Percentiles rank a stretch among this genome's conserved stretches.
These are phyloP conservation scores for Eurystomus glaucurus DNA, from an alignment of 2,797 vertebrate species.

Conservation along the genomic window DNA sequence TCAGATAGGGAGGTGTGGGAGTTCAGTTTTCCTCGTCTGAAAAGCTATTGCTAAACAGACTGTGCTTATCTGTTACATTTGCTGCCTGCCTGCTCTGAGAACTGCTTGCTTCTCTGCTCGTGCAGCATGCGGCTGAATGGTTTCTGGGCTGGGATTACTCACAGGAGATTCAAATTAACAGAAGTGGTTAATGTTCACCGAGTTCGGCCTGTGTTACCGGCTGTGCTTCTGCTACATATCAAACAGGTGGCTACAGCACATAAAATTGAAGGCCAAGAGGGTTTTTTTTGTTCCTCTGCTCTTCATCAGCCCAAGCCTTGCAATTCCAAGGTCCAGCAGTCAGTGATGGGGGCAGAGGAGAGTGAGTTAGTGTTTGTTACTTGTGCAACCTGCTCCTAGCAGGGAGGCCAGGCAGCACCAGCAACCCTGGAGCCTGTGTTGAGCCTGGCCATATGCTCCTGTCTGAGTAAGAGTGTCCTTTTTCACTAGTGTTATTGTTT, in stretches of 20 bases:
- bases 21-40: not conserved
- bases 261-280: not conserved
- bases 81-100: not conserved
- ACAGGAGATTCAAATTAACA: not conserved
- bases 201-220: rapidly evolving
- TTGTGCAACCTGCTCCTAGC: not conserved
- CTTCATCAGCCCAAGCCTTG: not conserved
- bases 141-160: not conserved
- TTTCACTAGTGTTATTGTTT: not conserved
- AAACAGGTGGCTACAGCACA: not conserved
- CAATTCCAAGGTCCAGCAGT: not conserved
- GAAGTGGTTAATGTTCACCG: not conserved
- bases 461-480: not conserved
- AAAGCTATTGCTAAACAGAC: not conserved
- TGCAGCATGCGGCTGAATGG: not conserved
- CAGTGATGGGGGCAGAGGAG: rapidly evolving
- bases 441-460: not conserved
- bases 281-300: not conserved
- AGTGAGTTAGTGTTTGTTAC: not conserved
- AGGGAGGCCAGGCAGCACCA: not conserved
- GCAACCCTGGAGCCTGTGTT: rapidly evolving
- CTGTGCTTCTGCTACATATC: not conserved
- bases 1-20: not conserved
- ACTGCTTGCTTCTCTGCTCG: rapidly evolving
- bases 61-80: not conserved